Conservation (phyloP, 2,888 invertebrate genomes). For the Aricia artaxerxes region DNA sequence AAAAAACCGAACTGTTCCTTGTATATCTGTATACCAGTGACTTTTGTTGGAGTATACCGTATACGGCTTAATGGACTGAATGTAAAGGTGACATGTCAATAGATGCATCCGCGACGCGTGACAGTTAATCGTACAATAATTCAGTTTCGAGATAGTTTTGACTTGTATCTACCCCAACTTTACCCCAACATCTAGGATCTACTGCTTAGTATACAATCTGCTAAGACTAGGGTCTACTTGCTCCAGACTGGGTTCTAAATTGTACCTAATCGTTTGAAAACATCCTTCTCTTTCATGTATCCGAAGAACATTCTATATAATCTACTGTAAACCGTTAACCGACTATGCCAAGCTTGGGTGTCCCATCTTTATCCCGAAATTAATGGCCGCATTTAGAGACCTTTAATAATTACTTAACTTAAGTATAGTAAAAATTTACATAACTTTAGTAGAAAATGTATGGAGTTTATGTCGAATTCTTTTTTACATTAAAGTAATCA, state of each 20-base stretch:
- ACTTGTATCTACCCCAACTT: too few relatives aligned
- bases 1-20: background rate
- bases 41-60: background rate
- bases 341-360: background rate
- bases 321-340: background rate
- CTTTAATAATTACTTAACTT: background rate
- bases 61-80: background rate
- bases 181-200: background rate
- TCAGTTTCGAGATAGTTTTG: too few relatives aligned
- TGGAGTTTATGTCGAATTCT: too few relatives aligned
- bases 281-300: background rate
- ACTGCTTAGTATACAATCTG: background rate
- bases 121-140: too few relatives aligned
- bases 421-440: too few relatives aligned
- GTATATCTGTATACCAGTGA: background rate
- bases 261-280: background rate
- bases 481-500: too few relatives aligned
- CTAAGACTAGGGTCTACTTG: background rate
- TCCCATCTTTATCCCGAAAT: background rate
- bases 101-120: too few relatives aligned
- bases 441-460: too few relatives aligned
- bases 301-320: background rate
- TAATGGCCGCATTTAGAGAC: background rate
- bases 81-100: too few relatives aligned
- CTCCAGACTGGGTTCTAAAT: background rate